Percentiles rank a stretch among this genome's conserved stretches.
Conservation (phyloP, 2,888 invertebrate genomes). For the Dioctria linearis region DNA sequence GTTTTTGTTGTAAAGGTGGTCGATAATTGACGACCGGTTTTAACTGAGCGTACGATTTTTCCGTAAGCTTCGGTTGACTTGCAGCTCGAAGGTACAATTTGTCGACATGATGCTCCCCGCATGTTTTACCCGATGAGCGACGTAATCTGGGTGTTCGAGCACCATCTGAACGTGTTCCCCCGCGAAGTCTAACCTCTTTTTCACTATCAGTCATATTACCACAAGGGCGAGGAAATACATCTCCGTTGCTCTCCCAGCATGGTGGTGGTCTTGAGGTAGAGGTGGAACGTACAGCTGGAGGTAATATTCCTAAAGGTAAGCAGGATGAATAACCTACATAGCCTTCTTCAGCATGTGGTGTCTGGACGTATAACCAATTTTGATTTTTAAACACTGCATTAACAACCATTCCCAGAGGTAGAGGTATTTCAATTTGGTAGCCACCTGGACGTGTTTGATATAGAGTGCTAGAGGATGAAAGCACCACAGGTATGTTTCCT, state of each 20-base stretch:
- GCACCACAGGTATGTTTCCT: constrained; percentile 88
- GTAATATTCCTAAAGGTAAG: constrained; percentile 82
- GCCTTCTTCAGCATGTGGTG: constrained; percentile 88
- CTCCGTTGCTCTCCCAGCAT: constrained; percentile 87
- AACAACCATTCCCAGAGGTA: constrained; percentile 87
- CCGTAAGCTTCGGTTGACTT: constrained; percentile 72
- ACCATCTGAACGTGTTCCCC: constrained; percentile 80
- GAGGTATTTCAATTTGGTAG: constrained; percentile 78
- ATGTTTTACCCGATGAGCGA: constrained; percentile 67
- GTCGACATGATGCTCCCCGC: constrained; percentile 83
- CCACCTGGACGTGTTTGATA: constrained; percentile 83
- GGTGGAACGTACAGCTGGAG: constrained; percentile 69
- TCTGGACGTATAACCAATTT: constrained; percentile 88
- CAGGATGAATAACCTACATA: constrained; percentile 85
- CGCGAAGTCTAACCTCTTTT: constrained; percentile 76
- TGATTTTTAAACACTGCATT: constrained; percentile 90
- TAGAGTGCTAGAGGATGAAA: constrained; percentile 81
- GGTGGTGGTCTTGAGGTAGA: constrained; percentile 74
- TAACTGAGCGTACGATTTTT: constrained; percentile 70
- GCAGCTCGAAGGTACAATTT: constrained; percentile 78
- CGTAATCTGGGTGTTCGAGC: constrained; percentile 73
- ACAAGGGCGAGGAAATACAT: constrained; percentile 85
- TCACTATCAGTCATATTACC: constrained; percentile 88
- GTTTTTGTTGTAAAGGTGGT: constrained; percentile 26
- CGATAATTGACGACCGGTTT: constrained; percentile 65